A percentile compares a stretch with the other conserved stretches of the same genome.
These are phyloP conservation scores for Drymodes brunneopygia DNA, from an alignment of 2,113 vertebrate genomes.

Conservation along the genomic window DNA sequence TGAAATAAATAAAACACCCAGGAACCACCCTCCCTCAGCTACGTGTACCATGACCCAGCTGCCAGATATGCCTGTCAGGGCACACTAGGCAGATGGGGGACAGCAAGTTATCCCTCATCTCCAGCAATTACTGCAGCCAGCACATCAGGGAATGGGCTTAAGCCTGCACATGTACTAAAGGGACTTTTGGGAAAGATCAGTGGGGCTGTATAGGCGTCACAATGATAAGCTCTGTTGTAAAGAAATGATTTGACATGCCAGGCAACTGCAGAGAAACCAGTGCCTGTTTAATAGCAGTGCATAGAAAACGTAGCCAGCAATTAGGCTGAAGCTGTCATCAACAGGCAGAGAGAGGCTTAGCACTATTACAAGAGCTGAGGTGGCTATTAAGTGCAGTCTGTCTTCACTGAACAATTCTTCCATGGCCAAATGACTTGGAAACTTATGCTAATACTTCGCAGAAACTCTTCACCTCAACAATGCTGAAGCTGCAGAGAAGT, in stretches of 20 bases:
- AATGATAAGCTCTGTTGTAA: conserved; percentile 68
- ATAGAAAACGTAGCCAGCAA: conserved; percentile 18
- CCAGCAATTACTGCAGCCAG: conserved; percentile 18
- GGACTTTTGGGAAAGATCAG: conserved; percentile 61
- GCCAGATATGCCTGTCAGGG: conserved; percentile 46
- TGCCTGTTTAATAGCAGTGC: conserved; percentile 29
- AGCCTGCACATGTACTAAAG: conserved; percentile 57
- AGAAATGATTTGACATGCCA: conserved; percentile 63
- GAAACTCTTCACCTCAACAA: neutral
- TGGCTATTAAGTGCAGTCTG: conserved; percentile 31
- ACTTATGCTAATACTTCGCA: neutral
- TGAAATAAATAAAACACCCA: conserved; percentile 17
- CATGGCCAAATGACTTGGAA: neutral
- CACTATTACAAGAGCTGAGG: conserved; percentile 38
- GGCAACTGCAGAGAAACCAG: conserved; percentile 56
- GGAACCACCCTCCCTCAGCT: neutral
- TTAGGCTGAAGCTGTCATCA: conserved; percentile 60
- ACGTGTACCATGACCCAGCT: neutral
- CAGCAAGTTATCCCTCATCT: conserved; percentile 23
- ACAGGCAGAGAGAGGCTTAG: conserved; percentile 29
- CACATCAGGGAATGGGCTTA: conserved; percentile 37
- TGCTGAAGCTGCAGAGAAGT: neutral
- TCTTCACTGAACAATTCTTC: conserved; percentile 1
- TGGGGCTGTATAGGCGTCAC: neutral
- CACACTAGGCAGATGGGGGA: neutral